Conservation (phyloP, 2,113 vertebrate species). For the Columba janthina region DNA sequence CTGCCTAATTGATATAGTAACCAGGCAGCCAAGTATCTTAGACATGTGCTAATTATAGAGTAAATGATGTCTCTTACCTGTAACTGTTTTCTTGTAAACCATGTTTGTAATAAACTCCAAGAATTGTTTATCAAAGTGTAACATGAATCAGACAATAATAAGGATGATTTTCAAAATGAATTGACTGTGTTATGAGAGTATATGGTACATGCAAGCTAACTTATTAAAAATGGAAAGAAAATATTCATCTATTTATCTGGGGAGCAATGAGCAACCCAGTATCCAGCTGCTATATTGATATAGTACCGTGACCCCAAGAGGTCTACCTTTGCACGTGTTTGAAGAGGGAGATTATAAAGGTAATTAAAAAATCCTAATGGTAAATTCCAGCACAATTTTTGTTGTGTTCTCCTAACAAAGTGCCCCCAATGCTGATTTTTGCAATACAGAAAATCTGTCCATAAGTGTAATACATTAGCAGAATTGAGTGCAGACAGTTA, state of each 20-base stretch:
- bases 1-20: background rate
- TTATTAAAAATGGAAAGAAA: background rate
- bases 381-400: background rate
- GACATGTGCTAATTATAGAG: background rate
- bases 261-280: accelerated
- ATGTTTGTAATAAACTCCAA: background rate
- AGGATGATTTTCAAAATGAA: background rate
- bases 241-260: background rate
- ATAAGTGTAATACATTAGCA: background rate
- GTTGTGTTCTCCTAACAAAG: background rate
- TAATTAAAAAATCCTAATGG: background rate
- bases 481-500: background rate
- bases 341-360: background rate
- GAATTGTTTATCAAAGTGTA: background rate
- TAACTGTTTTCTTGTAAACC: background rate
- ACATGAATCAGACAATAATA: background rate
- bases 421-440: background rate
- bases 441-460: background rate
- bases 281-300: background rate
- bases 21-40: background rate
- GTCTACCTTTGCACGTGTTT: background rate
- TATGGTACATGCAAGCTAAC: background rate
- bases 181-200: accelerated
- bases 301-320: background rate
- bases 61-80: background rate